phyloP scores from a whole-genome alignment of 1,140 invertebrate species.

The Bombus fervidus region DNA sequence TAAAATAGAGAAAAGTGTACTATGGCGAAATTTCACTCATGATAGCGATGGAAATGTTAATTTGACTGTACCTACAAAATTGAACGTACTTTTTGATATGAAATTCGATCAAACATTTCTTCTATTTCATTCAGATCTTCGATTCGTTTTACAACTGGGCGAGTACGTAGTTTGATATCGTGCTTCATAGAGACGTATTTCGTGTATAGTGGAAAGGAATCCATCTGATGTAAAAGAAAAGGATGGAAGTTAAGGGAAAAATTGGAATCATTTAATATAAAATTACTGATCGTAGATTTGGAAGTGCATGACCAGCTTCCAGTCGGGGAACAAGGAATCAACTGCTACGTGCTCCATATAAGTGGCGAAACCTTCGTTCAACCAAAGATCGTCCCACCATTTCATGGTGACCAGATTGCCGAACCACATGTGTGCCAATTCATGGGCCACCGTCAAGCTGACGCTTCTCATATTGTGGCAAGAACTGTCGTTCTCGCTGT shows the following conservation, averaged over 20 bases:
- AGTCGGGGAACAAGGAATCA: slow-evolving; percentile 55
- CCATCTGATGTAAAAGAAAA: slow-evolving; percentile 21
- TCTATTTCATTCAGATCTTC: slow-evolving; percentile 92
- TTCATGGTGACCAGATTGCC: slow-evolving; percentile 91
- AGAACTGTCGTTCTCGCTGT: slow-evolving; percentile 86
- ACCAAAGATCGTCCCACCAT: slow-evolving; percentile 93
- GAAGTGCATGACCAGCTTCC: slow-evolving; percentile 44
- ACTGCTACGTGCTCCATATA: slow-evolving; percentile 78
- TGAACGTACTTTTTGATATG: slow-evolving; percentile 90
- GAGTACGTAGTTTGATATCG: slow-evolving; percentile 78
- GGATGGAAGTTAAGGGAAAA: neutral
- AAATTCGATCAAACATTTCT: slow-evolving; percentile 93
- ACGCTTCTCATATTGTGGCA: slow-evolving; percentile 85
- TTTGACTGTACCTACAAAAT: no score
- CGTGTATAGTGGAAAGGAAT: slow-evolving; percentile 49
- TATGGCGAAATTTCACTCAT: no score
- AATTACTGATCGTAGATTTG: neutral
- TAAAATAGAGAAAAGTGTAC: neutral
- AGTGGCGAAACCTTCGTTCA: slow-evolving; percentile 94
- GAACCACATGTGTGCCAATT: slow-evolving; percentile 91
- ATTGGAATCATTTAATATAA: neutral
- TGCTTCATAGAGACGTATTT: slow-evolving; percentile 58
- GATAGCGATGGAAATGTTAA: no score
- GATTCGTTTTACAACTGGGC: slow-evolving; percentile 91
- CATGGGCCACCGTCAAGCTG: slow-evolving; percentile 89